Base-by-base conservation (phyloP, 2,888 invertebrate genomes). In the Stenolophus ochropezus region DNA sequence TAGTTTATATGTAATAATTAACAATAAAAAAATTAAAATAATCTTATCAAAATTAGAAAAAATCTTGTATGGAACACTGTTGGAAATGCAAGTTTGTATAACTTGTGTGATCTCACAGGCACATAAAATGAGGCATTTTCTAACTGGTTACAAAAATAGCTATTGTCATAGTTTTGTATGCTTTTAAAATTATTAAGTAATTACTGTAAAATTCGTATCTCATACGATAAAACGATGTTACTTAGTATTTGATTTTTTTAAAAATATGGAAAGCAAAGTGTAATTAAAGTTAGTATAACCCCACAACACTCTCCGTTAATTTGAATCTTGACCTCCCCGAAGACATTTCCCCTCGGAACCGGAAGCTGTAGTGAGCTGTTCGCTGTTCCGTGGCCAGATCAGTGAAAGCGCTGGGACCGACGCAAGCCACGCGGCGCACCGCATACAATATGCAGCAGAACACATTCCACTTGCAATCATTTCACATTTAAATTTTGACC, bases 401-500 rank as follows among this genome's bases (percentile, higher is more conserved):
- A 69, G 65, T 69, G 65, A 69, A 69, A 69, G 33, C 65, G 18
- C 56, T 11, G 56, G 6, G 20, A 21, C 21, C 20, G 8, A 4
- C 56, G 56, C 21, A 42, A 42, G 11, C 8, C 4, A 11, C 33
- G 1, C 33, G 33, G 11, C 51, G 51, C 51, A 16, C 18, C 21
- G 11, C 56, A 61, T 69, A 33, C 65, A 69, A 33, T 69, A 69
- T 69, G 65, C 65, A 69, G 6, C 16, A 69, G 33, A 33, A 27
- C 18, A 69, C 65, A 69, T 69, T 69, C 65, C 18, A 69, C 33
- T 69, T 69, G 73, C 73, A 51, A 49, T 73, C 21, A 49, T 49
- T 73, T 73, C 47, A 73, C 73, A 73, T 73, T 73, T 73, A 49
- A 73, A 73, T 73, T 73, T 73, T 73, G 49, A 73, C 73, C 73